Evolutionary conservation across 2,113 vertebrate species (phyloP), one percentile per base, ranked within the genome.

Genomic region (Danio rerio): DNA sequence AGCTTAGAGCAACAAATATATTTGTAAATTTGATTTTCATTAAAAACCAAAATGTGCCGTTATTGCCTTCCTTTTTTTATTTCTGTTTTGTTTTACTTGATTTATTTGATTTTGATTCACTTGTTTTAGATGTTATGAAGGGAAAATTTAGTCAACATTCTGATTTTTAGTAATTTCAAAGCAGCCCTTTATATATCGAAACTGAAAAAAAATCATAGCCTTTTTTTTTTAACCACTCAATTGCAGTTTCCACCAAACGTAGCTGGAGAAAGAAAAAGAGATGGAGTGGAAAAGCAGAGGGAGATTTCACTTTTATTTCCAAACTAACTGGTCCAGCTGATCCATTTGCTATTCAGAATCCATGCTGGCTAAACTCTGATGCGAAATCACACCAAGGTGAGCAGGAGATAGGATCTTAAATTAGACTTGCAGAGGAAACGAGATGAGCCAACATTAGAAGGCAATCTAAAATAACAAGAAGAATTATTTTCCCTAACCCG

Each of bases 371-470:
- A 85, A 88, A 91, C 89, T 93, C 89, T 90, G 85, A 91, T 88
- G 90, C 91, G 91, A 87, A 90, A 91, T 92, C 92, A 89, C 86
- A 88, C 81, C 70, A 84, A 83, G 86, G 84, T 88, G 88, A 87
- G 88, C 85, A 81, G 88, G 86, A 92, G 90, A 92, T 91, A 86
- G 90, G 87, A 89, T 91, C 89, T 89, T 89, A 92, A 93, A 92
- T 92, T 90, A 90, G 89, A 91, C 87, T 89, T 89, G 89, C 42
- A 59, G 88, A 85, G 82, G 85, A 87, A 87, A 86, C 20, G 16
- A 77, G 84, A 82, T 63, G 80, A 63, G 82, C 55, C 61, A 72
- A 20, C 71, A 88, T 90, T 89, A 87, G 65, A 76, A 85, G 80
- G 84, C 83, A 85, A 86, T 83, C 85, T 88, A 84, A 80, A 87